Percentiles rank a stretch among this genome's conserved stretches.
Conservation (phyloP, 2,797 vertebrate genomes). For the Chrysolophus pictus region DNA sequence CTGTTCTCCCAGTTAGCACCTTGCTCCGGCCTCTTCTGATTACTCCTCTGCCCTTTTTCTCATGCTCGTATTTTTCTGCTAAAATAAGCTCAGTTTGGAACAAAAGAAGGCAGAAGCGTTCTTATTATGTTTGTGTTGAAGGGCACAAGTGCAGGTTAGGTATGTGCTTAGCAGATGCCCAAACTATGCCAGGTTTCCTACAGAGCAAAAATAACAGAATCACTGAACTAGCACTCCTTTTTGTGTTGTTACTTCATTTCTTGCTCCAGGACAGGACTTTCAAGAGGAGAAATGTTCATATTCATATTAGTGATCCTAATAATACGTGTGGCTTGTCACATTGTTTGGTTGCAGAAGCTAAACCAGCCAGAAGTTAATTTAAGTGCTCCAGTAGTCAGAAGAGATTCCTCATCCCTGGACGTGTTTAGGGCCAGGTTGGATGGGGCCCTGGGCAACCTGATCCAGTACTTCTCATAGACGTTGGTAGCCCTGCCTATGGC, state of each 20-base stretch:
- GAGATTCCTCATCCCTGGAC: no score
- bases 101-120: not conserved
- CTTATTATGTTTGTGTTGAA: not conserved
- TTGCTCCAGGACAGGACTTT: not conserved
- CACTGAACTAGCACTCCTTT: not conserved
- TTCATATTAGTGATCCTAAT: not conserved
- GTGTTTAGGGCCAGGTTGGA: no score
- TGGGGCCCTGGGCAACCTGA: no score
- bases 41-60: not conserved
- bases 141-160: not conserved
- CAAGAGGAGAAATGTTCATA: not conserved
- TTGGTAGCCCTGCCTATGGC: no score
- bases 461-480: no score
- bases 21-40: not conserved
- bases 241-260: not conserved
- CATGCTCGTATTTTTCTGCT: not conserved
- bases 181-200: not conserved
- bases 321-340: not conserved
- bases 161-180: not conserved
- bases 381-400: no score
- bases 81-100: not conserved
- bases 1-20: not conserved
- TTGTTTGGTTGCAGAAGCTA: not conserved
- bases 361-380: not conserved
- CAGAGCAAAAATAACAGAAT: not conserved